Base-by-base conservation (phyloP, 2,888 invertebrate species). In the Rutpela maculata region DNA sequence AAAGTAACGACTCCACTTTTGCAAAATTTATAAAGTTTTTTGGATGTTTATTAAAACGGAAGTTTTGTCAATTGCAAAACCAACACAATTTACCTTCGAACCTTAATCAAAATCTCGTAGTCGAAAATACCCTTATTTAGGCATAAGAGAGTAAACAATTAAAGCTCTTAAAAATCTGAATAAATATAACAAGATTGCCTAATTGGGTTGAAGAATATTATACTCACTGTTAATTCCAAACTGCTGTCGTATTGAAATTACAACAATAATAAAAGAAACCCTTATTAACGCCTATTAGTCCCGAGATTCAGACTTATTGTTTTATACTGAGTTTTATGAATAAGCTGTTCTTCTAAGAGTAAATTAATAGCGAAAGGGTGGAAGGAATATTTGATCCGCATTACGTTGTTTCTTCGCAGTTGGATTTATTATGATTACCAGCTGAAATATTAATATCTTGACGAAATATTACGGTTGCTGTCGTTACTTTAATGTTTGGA, bases 371-470 rank as follows among this genome's bases (percentile, higher is more conserved):
- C 55, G 56, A 26, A 22, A 55, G 67, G 67, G 67, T 67, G 31
- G 43, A 67, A 56, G 22, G 26, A 67, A 43, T 67, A 67, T 67
- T 55, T 50, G 56, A 67, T 78, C 76, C 76, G 76, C 67, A 74
- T 57, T 71, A 76, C 76, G 65, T 63, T 78, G 76, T 76, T 71
- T 50, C 71, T 71, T 63, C 50, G 19, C 71, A 50, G 38, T 35
- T 71, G 60, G 71, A 71, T 78, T 78, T 76, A 76, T 71, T 67
- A 74, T 74, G 76, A 71, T 79, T 76, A 68, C 77, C 59, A 65
- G 75, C 68, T 67, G 66, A 60, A 71, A 62, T 71, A 71, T 71
- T 71, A 71, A 71, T 63, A 71, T 62, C 62, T 43, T 43, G 71
- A 55, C 62, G 71, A 71, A 71, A 71, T 71, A 71, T 71, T 62